A percentile compares a stretch with the other conserved stretches of the same genome.
Conservation (phyloP, 2,797 vertebrate species). For the Anas bernieri region DNA sequence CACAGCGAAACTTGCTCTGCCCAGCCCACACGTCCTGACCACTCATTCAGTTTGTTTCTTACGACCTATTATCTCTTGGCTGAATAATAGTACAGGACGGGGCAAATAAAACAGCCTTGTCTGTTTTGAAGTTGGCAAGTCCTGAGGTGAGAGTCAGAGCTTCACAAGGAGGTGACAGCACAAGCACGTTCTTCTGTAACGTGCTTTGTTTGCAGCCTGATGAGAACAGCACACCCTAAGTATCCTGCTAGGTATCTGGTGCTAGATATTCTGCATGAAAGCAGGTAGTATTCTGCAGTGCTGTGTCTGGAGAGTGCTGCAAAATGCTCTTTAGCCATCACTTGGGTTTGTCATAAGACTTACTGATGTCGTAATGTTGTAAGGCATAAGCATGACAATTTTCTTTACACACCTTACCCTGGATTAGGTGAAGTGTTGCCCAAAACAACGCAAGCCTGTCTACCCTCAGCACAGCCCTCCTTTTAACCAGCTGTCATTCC, state of each 20-base stretch:
- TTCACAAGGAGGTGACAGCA: background rate
- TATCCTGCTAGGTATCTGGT: background rate
- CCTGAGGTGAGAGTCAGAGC: background rate
- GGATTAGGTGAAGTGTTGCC: background rate
- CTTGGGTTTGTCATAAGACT: background rate
- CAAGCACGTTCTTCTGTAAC: background rate
- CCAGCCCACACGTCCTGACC: background rate
- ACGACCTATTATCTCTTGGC: slow-evolving; percentile 15
- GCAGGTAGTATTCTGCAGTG: background rate
- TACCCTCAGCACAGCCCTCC: background rate
- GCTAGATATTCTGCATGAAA: background rate
- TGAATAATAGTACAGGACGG: background rate
- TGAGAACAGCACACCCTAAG: background rate
- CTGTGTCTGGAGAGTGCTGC: background rate
- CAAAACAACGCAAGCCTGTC: background rate
- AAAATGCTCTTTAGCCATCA: background rate
- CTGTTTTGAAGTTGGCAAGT: slow-evolving; percentile 22
- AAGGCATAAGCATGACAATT: background rate
- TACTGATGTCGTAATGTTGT: background rate
- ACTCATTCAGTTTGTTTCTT: background rate
- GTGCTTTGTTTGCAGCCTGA: background rate
- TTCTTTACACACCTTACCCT: background rate
- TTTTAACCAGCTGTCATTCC: background rate
- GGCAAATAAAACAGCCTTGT: background rate
- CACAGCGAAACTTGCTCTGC: slow-evolving; percentile 7